These are phyloP conservation scores for Epinotia nisella DNA, from an alignment of 2,888 invertebrate genomes.

Conservation along the genomic window DNA sequence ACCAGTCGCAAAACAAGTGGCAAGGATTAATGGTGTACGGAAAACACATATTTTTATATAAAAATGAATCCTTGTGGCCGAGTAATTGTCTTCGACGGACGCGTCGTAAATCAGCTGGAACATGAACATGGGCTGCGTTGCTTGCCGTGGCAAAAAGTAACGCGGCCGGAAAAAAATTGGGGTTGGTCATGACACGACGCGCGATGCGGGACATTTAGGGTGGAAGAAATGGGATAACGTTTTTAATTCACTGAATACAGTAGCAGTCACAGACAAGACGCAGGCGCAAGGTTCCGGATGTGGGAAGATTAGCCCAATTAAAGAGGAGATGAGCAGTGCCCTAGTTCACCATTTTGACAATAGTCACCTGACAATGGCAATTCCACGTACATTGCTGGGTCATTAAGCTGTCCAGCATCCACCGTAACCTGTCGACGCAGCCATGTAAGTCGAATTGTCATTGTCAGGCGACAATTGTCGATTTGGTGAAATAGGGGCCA, in stretches of 20 bases:
- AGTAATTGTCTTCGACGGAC: constrained; percentile 39
- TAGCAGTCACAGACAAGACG: too few species aligned
- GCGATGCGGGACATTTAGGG: constrained; percentile 3
- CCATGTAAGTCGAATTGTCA: too few species aligned
- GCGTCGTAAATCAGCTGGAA: constrained; percentile 33
- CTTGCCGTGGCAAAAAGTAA: constrained; percentile 15
- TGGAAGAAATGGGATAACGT: neutral
- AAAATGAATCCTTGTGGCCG: constrained; percentile 26
- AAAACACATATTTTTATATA: constrained; percentile 40
- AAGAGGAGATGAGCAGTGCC: too few species aligned
- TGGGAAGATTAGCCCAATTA: too few species aligned
- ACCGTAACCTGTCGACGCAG: too few species aligned
- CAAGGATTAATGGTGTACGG: constrained; percentile 33
- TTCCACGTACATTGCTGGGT: too few species aligned
- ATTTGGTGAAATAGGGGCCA: too few species aligned
- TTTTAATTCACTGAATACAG: neutral
- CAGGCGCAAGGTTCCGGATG: too few species aligned
- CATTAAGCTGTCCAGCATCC: too few species aligned
- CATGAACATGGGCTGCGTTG: constrained; percentile 21
- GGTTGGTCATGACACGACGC: neutral
- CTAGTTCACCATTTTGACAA: too few species aligned
- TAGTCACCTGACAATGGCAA: too few species aligned
- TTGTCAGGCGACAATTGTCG: too few species aligned
- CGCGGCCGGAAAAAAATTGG: constrained; percentile 6
- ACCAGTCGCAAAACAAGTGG: constrained; percentile 19